phyloP scores from a whole-genome alignment of 2,888 invertebrate species.

The Cynaeus angustus region DNA sequence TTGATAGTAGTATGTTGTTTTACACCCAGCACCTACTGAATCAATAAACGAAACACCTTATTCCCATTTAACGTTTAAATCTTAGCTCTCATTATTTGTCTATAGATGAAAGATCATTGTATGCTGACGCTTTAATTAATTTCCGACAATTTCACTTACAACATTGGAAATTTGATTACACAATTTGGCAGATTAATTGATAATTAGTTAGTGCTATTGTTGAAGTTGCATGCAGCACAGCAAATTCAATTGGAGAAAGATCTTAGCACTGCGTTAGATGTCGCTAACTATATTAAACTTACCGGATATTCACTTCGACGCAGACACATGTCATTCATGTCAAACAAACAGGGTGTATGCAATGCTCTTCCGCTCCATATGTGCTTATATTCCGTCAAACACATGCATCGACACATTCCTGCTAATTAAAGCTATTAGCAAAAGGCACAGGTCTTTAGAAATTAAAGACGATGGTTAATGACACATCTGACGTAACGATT shows the following conservation, averaged over 20 bases:
- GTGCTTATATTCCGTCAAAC: constrained; percentile 38
- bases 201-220: constrained; percentile 20
- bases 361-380: constrained; percentile 49
- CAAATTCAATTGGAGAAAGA: constrained; percentile 23
- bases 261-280: constrained; percentile 32
- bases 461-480: not conserved
- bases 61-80: too few relatives aligned
- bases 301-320: constrained; percentile 53
- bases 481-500: too few relatives aligned
- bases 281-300: constrained; percentile 46
- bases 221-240: constrained; percentile 11
- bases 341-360: constrained; percentile 49
- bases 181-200: constrained; percentile 18
- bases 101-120: constrained; percentile 13
- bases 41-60: constrained; percentile 2
- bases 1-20: not conserved
- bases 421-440: constrained; percentile 43
- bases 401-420: constrained; percentile 42
- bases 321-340: constrained; percentile 53
- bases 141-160: constrained; percentile 23
- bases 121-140: constrained; percentile 32
- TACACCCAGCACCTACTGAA: not conserved
- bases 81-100: constrained; percentile 9
- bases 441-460: constrained; percentile 19
- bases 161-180: constrained; percentile 20